These are phyloP conservation scores for Bibio marci DNA, from an alignment of 2,888 invertebrate species.

Conservation along the genomic window DNA sequence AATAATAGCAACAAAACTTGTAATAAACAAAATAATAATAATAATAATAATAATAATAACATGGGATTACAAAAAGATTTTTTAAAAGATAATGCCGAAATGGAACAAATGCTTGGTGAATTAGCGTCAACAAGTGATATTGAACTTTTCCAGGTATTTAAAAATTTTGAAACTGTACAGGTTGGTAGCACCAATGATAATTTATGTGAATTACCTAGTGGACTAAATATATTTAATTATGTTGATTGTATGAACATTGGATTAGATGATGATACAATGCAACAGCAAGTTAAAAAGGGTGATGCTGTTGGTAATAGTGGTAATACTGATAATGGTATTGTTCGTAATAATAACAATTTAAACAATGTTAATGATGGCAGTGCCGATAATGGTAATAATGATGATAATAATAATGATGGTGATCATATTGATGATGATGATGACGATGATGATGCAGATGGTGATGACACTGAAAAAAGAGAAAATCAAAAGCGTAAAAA, in stretches of 20 bases:
- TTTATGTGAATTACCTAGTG: conserved; percentile 23
- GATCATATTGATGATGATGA: conserved; percentile 9
- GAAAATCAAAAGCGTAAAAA: no score
- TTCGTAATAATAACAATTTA: no score
- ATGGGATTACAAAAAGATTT: conserved; percentile 37
- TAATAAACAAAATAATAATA: no score
- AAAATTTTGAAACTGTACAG: conserved; percentile 42
- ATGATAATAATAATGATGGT: conserved; percentile 7
- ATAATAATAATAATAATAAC: neutral
- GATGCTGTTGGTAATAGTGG: no score
- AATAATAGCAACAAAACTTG: no score
- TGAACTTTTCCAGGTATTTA: conserved; percentile 58
- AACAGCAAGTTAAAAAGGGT: conserved; percentile 12
- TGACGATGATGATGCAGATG: conserved; percentile 10
- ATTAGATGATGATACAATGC: conserved; percentile 19
- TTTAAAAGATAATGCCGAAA: conserved; percentile 40
- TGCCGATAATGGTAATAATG: no score
- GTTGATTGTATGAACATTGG: conserved; percentile 13
- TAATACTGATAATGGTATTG: no score
- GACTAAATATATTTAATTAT: conserved; percentile 15
- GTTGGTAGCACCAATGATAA: conserved; percentile 13
- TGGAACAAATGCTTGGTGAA: conserved; percentile 49
- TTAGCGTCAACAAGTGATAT: conserved; percentile 37
- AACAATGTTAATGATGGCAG: conserved; percentile 3
- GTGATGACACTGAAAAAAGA: conserved; percentile 1